Base-by-base conservation (phyloP, 2,797 vertebrate species). In the Sebastes kiyomatsui region DNA sequence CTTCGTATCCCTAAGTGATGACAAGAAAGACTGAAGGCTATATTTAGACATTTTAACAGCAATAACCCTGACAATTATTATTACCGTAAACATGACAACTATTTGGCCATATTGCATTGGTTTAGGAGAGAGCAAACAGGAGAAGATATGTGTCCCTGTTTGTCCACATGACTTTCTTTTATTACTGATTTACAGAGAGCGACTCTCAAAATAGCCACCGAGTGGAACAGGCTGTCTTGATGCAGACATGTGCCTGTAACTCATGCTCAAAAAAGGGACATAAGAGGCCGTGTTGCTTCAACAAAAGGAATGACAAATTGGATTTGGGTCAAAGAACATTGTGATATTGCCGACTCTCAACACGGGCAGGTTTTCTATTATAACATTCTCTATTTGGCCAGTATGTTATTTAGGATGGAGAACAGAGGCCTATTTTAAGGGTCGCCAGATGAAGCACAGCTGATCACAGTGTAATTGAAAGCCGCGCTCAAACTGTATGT, bases 191-290 rank as follows among this genome's bases (percentile, higher is more conserved):
- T 83, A 77, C 64, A 81, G 72, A 74, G 28, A 76, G 67, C 6
- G 8, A 55, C 59, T 82, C 91, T 83, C 42, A 77, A 90, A 93
- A 90, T 92, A 92, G 65, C 14, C 72, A 30, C 64, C 68, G 9
- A 59, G 67, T 79, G 80, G 90, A 88, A 93, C 86, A 87, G 55
- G 55, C 77, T 80, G 86, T 91, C 86, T 88, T 66, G 9, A 12
- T 22, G 42, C 8, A 79, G 72, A 56, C 73, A 87, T 89, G 84
- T 75, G 76, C 56, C 73, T 70, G 52, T 49, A 79, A 69, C 80
- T 79, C 67, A 79, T 73, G 82, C 71, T 85, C n/a, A 66, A 55
- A 85, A 80, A 82, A 65, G 30, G 58, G 27, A 58, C 54, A 84
- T 33, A 73, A 56, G 71, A 83, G 28, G 38, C 7, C 28, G 32